Percentiles rank a stretch among this genome's conserved stretches.
These are phyloP conservation scores for Epistrophella euchroma DNA, from an alignment of 2,888 invertebrate species.

Conservation along the genomic window DNA sequence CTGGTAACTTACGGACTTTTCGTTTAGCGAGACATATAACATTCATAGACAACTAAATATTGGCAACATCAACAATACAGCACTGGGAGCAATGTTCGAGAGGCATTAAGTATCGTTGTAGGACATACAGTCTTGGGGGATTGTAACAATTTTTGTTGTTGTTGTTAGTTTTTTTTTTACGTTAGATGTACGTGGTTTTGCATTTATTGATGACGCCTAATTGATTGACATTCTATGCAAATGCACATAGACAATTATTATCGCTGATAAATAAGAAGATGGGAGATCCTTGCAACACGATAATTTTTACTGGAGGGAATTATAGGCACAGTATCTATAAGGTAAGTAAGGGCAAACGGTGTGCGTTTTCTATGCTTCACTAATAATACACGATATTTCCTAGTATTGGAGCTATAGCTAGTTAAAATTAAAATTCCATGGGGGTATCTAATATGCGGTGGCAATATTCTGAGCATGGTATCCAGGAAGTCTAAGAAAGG, in stretches of 20 bases:
- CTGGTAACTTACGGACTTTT: slow-evolving; percentile 70
- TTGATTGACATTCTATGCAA: slow-evolving; percentile 75
- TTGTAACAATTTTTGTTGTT: slow-evolving; percentile 33
- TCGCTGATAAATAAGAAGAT: slow-evolving; percentile 28
- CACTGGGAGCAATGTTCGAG: slow-evolving; percentile 65
- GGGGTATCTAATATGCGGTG: slow-evolving; percentile 49
- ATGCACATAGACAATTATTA: slow-evolving; percentile 70
- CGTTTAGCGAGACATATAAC: slow-evolving; percentile 42
- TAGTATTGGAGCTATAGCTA: slow-evolving; percentile 51
- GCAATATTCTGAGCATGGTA: slow-evolving; percentile 54
- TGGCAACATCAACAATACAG: slow-evolving; percentile 40
- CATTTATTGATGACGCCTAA: slow-evolving; percentile 73
- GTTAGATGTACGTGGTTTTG: slow-evolving; percentile 48
- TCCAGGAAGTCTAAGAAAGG: slow-evolving; percentile 68
- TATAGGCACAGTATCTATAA: not conserved
- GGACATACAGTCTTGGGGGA: slow-evolving; percentile 38
- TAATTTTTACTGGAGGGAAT: slow-evolving; percentile 19
- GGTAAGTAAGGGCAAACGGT: slow-evolving; percentile 3
- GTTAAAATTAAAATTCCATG: slow-evolving; percentile 74
- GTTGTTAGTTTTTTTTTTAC: slow-evolving; percentile 19
- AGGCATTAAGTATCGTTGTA: slow-evolving; percentile 42
- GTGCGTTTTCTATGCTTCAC: slow-evolving; percentile 32
- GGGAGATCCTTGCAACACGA: slow-evolving; percentile 51
- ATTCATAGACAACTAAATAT: slow-evolving; percentile 66
- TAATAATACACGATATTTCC: slow-evolving; percentile 61